phyloP scores from a whole-genome alignment of 2,797 vertebrate genomes.

The Petrocephalus schoutedeni region DNA sequence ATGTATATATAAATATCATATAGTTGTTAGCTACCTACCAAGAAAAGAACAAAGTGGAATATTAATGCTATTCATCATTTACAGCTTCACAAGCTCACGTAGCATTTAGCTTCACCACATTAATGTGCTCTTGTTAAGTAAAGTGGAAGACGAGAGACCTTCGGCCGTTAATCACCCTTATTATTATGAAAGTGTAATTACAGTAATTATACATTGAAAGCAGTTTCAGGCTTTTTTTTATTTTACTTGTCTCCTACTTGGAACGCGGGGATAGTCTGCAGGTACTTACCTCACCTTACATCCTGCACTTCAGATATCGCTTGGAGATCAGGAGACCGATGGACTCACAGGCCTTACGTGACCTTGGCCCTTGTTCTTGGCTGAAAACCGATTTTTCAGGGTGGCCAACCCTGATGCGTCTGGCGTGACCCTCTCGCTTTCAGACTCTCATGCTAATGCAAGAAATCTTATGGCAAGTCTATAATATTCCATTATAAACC shows the following conservation, averaged over 20 bases:
- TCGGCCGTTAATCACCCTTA: neutral
- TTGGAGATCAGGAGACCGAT: neutral
- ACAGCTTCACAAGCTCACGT: neutral
- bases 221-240: neutral
- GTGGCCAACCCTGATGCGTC: neutral
- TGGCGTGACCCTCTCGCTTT: neutral
- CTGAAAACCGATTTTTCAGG: neutral
- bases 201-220: neutral
- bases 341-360: neutral
- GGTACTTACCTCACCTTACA: neutral
- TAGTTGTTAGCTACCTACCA: neutral
- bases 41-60: neutral
- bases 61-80: neutral
- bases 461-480: neutral
- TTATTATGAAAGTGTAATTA: conserved; percentile 12
- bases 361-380: neutral
- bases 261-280: neutral
- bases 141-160: neutral
- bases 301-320: neutral
- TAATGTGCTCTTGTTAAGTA: neutral
- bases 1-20: neutral
- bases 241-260: neutral
- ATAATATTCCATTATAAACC: neutral
- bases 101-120: neutral
- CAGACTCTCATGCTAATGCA: neutral